phyloP scores from a whole-genome alignment of 2,797 vertebrate genomes.

The Spea hammondii region DNA sequence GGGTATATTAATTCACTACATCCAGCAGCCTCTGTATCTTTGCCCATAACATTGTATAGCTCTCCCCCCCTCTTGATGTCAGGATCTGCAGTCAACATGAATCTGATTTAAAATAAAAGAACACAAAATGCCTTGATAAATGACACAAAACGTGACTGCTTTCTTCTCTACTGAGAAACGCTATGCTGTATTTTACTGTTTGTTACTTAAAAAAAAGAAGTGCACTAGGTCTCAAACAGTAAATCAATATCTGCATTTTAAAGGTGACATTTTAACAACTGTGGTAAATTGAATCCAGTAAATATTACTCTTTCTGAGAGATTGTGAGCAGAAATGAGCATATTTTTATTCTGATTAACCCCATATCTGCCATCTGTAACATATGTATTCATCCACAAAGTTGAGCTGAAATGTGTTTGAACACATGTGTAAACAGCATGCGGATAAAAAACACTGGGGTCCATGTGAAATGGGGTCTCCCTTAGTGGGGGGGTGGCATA shows the following conservation, averaged over 20 bases:
- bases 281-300: conserved; percentile 64
- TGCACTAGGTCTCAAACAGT: conserved; percentile 63
- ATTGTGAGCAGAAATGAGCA: conserved; percentile 58
- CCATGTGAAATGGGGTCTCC: too few species aligned
- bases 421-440: too few species aligned
- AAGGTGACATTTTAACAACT: conserved; percentile 73
- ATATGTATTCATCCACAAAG: too few species aligned
- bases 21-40: too few species aligned
- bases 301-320: conserved; percentile 67
- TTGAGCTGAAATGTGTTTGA: too few species aligned
- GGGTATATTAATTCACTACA: too few species aligned
- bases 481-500: too few species aligned
- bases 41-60: not conserved
- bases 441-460: too few species aligned
- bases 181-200: conserved; percentile 50
- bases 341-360: conserved; percentile 29
- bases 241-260: conserved; percentile 69
- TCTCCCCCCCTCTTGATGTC: conserved; percentile 1
- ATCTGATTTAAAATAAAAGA: conserved; percentile 14
- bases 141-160: conserved; percentile 42
- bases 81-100: conserved; percentile 30
- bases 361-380: not conserved
- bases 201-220: conserved; percentile 57
- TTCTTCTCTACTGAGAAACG: conserved; percentile 44
- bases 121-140: conserved; percentile 49